Base-by-base conservation (phyloP, 2,797 vertebrate genomes). In the Onychomys leucogaster region DNA sequence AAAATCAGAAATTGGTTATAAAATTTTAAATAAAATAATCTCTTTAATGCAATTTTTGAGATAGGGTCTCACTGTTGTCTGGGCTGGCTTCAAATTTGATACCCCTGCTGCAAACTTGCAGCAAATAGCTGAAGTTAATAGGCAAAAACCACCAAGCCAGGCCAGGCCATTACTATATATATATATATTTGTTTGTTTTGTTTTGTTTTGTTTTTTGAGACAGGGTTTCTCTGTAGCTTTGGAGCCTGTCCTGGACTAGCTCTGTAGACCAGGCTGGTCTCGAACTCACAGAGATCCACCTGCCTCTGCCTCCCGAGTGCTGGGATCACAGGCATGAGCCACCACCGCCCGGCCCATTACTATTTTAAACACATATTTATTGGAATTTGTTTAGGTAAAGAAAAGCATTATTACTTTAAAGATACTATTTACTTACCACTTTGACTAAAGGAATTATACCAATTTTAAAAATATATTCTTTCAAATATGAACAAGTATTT, bases 381-480 rank as follows among this genome's bases (percentile, higher is more conserved):
- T 32, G 11, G 27, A 96, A 92, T 89, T 17, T 78, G 6, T 77
- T 95, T 95, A 46, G 63, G 16, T 63, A 94, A 32, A 92, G 43
- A 96, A 96, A 95, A 94, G 37, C 19, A 10, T 76, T 83, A 92
- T 55, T 90, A 92, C 34, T 93, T 86, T 94, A 34, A 89, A 4
- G 57, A 29, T 78, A 85, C 11, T 89, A 86, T 19, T 87, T 16
- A 80, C 23, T 57, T 83, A 83, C 9, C 37, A 41, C 29, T 96
- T 32, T 89, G n/a, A 84, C 27, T 81, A 76, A 69, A 76, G 21
- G 82, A 59, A 92, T 7, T 93, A 59, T 7, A 95, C 2, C 34
- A 94, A 78, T 57, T 41, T n/a, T 25, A 32, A 71, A 88, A 89
- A 34, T 37, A 27, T 43, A 27, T 41, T 34, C 41, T 93, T 69